Base-by-base conservation (phyloP, 35 echinoderm and acorn worm genomes). In the Acanthaster planci region DNA sequence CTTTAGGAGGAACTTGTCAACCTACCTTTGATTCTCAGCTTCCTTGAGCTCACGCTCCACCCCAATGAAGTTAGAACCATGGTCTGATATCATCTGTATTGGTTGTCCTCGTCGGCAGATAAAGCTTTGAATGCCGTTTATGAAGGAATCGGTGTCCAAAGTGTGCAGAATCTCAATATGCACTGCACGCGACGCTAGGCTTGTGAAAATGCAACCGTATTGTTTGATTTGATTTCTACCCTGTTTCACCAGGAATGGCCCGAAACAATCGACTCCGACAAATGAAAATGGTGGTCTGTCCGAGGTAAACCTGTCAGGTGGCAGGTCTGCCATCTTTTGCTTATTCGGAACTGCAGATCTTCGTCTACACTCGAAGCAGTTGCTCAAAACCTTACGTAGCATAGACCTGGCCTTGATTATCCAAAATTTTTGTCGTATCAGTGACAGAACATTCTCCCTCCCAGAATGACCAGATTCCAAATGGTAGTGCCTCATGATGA, bases 51-150 rank as follows among this genome's bases (percentile, higher is more conserved):
- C 87, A 10, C 77, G 21, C 0, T 80, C 47, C n/a, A 39, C 87
- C 7, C 92, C 82, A 76, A 93, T 64, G 44, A 93, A 93, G 72
- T 93, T 93, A 50, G 86, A 81, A 22, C 92, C 92, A 82, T 93
- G 85, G 75, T 93, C 92, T 23, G 92, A 93, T 1, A 75, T 1
- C 21, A 93, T 21, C 36, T 53, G 3, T 56, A 86, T 86, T 30
- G 81, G 80, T 72, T 59, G 76, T 40, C 92, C 87, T 57, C 92
- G 51, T 29, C 87, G 39, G 52, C 76, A 80, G 5, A 79, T 39
- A 77, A 92, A 84, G 21, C 91, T 52, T 56, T 81, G 76, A 67
- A 94, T 50, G 54, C 87, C 84, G 67, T 94, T 90, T 50, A 90
- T 38, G 52, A 84, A 90, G 55, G 87, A 86, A 86, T 80, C 53